phyloP scores from a whole-genome alignment of 2,797 vertebrate genomes.

The Sitta carolinensis region DNA sequence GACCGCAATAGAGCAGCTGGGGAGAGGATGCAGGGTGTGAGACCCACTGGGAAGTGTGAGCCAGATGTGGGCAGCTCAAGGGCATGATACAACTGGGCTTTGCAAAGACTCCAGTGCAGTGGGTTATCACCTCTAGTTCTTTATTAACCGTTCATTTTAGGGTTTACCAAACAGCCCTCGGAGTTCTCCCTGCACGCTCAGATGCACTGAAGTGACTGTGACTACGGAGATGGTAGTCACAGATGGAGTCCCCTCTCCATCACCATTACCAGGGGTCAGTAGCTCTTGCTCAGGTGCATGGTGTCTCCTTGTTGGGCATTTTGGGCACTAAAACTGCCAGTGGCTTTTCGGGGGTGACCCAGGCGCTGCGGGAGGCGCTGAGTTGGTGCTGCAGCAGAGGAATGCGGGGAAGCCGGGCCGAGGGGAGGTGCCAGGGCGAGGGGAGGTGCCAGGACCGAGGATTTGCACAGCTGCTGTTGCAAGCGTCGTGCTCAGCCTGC shows the following conservation, averaged over 20 bases:
- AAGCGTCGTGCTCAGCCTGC: slow-evolving; percentile 47
- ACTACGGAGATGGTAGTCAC: fast-evolving
- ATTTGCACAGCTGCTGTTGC: slow-evolving; percentile 13
- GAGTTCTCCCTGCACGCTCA: background rate
- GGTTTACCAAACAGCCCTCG: background rate
- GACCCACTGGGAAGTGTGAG: background rate
- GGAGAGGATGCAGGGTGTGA: background rate
- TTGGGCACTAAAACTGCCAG: fast-evolving
- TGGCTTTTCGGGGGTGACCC: background rate
- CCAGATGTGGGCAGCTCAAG: background rate
- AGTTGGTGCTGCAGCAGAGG: background rate
- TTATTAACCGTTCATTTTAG: background rate
- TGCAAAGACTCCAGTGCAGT: background rate
- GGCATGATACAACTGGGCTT: background rate
- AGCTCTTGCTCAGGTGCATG: background rate
- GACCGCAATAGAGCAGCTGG: background rate
- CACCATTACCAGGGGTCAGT: fast-evolving
- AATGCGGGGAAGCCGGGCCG: background rate
- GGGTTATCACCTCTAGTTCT: background rate
- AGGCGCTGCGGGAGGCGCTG: fast-evolving
- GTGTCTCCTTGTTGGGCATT: background rate
- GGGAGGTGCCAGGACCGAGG: slow-evolving; percentile 32
- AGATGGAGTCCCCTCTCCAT: background rate
- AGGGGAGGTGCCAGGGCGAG: slow-evolving; percentile 24
- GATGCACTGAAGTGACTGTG: background rate